Percentiles rank a stretch among this genome's conserved stretches.
Conservation (phyloP, 2,113 vertebrate species). For the Nesospiza acunhae region DNA sequence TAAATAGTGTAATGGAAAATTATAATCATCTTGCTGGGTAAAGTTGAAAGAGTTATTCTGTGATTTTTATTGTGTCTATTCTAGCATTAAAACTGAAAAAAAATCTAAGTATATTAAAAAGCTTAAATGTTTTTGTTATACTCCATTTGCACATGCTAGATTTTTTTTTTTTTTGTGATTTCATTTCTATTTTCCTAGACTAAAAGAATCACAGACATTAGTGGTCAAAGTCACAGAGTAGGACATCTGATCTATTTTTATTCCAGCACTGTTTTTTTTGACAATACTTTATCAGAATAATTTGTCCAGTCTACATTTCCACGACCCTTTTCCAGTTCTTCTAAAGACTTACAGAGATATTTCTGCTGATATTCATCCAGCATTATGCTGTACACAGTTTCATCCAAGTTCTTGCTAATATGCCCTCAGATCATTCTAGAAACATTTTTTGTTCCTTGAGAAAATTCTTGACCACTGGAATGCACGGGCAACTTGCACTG, state of each 20-base stretch:
- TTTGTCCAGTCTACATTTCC: not conserved
- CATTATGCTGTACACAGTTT: not conserved
- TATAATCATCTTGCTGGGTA: not conserved
- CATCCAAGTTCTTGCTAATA: not conserved
- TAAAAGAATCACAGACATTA: not conserved
- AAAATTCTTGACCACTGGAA: not conserved
- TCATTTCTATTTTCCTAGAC: not conserved
- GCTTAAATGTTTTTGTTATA: not conserved
- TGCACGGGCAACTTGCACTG: not conserved
- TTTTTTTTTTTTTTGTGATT: not conserved
- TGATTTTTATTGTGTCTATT: not conserved
- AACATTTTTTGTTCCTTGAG: not conserved
- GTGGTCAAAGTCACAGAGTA: not conserved
- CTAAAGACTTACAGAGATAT: not conserved
- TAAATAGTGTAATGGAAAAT: not conserved
- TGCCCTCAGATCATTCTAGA: not conserved
- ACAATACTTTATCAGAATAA: not conserved
- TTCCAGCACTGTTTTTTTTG: not conserved
- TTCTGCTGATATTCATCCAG: not conserved
- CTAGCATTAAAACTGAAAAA: not conserved
- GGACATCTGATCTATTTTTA: not conserved
- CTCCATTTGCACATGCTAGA: not conserved
- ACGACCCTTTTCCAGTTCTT: not conserved
- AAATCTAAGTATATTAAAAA: not conserved
- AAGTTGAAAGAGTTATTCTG: not conserved